These are phyloP conservation scores for Pycnonotus jocosus DNA, from an alignment of 2,113 vertebrate genomes.

Conservation along the genomic window DNA sequence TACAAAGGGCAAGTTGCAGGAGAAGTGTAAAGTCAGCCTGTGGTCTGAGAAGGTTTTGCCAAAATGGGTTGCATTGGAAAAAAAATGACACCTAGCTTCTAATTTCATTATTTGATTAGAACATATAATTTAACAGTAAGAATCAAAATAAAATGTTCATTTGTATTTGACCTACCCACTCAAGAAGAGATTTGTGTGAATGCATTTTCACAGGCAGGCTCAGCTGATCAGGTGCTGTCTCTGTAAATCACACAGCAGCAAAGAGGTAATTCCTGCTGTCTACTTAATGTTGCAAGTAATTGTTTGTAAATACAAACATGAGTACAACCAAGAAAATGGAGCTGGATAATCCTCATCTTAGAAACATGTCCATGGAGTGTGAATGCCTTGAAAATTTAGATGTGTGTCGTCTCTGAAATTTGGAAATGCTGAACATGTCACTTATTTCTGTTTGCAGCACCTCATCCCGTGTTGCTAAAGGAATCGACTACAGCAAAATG, in stretches of 20 bases:
- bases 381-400: neutral
- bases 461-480: constrained; percentile 78
- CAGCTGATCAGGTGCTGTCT: neutral
- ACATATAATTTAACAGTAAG: neutral
- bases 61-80: neutral
- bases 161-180: neutral
- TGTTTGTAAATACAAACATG: neutral
- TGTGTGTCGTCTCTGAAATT: neutral
- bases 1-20: neutral
- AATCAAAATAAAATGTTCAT: neutral
- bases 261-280: neutral
- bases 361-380: neutral
- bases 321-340: neutral
- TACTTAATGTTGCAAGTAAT: neutral
- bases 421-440: neutral
- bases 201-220: neutral
- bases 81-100: neutral
- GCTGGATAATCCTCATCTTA: neutral
- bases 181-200: neutral
- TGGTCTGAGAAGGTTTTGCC: neutral
- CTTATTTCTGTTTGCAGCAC: constrained; percentile 67
- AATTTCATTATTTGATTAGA: neutral
- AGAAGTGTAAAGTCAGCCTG: neutral
- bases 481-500: constrained; percentile 85
- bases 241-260: neutral